These are phyloP conservation scores for Cirrhinus mrigala DNA, from an alignment of 2,797 vertebrate genomes.

Conservation along the genomic window DNA sequence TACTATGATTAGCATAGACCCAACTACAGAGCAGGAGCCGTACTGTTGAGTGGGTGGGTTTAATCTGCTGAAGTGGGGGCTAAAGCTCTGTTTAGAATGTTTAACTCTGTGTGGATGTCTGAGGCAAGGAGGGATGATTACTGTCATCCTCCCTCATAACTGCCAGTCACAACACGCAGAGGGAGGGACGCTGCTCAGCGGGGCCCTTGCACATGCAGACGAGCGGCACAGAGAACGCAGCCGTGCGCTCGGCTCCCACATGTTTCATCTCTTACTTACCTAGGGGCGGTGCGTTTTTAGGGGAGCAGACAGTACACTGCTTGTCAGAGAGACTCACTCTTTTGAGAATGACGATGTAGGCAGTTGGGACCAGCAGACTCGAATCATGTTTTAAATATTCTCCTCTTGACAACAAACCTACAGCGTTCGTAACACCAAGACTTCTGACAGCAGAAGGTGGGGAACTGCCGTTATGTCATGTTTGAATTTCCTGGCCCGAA, in stretches of 20 bases:
- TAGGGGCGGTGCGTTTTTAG: conserved; percentile 43
- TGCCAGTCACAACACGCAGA: conserved; percentile 55
- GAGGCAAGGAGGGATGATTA: conserved; percentile 55
- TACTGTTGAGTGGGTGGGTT: conserved; percentile 44
- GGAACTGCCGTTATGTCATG: conserved; percentile 51
- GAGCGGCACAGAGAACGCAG: conserved; percentile 18
- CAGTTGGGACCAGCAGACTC: conserved; percentile 19
- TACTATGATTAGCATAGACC: conserved; percentile 48
- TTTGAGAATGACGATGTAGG: conserved; percentile 3
- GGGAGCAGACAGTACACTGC: conserved; percentile 21
- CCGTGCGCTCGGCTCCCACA: conserved; percentile 33
- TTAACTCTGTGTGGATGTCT: conserved; percentile 46
- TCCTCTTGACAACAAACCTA: conserved; percentile 44
- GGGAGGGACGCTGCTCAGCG: conserved; percentile 51
- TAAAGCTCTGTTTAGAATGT: conserved; percentile 51
- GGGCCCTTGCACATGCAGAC: conserved; percentile 29
- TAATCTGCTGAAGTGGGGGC: conserved; percentile 48
- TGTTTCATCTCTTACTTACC: conserved; percentile 54
- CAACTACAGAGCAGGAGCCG: conserved; percentile 52
- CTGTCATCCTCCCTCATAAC: conserved; percentile 54
- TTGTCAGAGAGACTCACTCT: conserved; percentile 41
- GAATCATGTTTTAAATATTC: conserved; percentile 44
- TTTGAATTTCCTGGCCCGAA: conserved; percentile 35
- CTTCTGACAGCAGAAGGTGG: conserved; percentile 30
- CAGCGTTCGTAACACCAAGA: conserved; percentile 31